Base-by-base conservation (phyloP, 2,888 invertebrate species). In the Heliconius cydno region DNA sequence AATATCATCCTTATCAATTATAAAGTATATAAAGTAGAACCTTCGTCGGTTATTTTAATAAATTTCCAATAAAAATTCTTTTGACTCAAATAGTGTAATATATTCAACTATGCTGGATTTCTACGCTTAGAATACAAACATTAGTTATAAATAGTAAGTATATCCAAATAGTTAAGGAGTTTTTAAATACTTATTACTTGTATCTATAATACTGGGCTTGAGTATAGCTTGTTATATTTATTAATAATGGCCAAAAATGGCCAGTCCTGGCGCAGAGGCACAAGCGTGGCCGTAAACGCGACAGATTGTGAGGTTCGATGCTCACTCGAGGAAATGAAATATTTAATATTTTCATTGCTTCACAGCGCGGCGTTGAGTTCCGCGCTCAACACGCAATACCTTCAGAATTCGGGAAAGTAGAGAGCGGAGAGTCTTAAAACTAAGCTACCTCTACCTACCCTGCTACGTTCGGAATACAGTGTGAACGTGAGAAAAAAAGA, bases 1-100 rank as follows among this genome's bases (percentile, higher is more conserved):
- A 70, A 70, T 68, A 68, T 70, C 41, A 67, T 46, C 15, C 70
- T 25, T 70, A 70, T 70, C 41, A 41, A 19, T 70, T 41, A 25
- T 25, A 19, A 41, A 46, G 19, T 41, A 52, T 41, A 9, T 41
- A 70, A 41, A n/a, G n/a, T 46, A 25, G 19, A 46, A 70, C 41
- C 41, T 70, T 25, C 41, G 25, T 25, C 15, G 25, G 25, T 70
- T 46, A 25, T 25, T 25, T 41, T 22, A 25, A 41, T 68, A 13
- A 41, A 15, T 41, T 25, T 70, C 1, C 34, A 38, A 68, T 68
- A 22, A 38, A 68, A 38, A 66, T 10, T 60, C 60, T 60, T n/a
- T 60, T 60, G 60, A 60, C 0, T 65, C 28, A 15, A 6, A 7
- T 65, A 28, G 15, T 28, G 7, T 28, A 65, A 15, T 28, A 28